phyloP scores from a whole-genome alignment of 2,888 invertebrate genomes.

The Esperia sulphurella region DNA sequence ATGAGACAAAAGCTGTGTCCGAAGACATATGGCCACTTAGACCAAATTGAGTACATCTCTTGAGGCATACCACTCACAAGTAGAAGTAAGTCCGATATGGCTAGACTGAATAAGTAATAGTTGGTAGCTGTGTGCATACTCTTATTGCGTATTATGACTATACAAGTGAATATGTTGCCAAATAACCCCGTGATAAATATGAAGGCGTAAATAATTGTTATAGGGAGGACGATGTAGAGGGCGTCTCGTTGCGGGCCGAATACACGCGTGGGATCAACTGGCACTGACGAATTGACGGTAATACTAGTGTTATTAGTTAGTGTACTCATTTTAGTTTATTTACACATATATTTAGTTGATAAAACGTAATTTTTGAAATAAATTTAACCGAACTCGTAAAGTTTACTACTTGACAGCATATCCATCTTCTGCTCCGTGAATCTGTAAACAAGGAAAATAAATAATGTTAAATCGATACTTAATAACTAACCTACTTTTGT shows the following conservation, averaged over 20 bases:
- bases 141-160: slow-evolving; percentile 89
- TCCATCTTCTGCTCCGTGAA: slow-evolving; percentile 3
- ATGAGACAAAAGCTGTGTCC: slow-evolving; percentile 89
- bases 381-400: slow-evolving; percentile 7
- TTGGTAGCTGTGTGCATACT: slow-evolving; percentile 91
- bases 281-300: slow-evolving; percentile 20
- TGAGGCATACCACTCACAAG: slow-evolving; percentile 89
- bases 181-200: slow-evolving; percentile 89
- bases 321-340: slow-evolving; percentile 11
- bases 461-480: neutral
- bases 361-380: neutral
- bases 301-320: slow-evolving; percentile 15
- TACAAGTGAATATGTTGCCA: slow-evolving; percentile 91
- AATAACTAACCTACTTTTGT: neutral
- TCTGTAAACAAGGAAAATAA: slow-evolving; percentile 7
- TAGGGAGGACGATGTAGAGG: slow-evolving; percentile 82
- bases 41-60: slow-evolving; percentile 89
- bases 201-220: slow-evolving; percentile 86
- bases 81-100: slow-evolving; percentile 89
- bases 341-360: neutral
- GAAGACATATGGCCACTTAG: slow-evolving; percentile 87
- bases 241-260: slow-evolving; percentile 76
- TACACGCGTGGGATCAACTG: slow-evolving; percentile 45
- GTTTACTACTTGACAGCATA: neutral
- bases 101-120: slow-evolving; percentile 91